phyloP scores from a whole-genome alignment of 35 echinoderm and acorn worm genomes.

The Ophioderma brevispina region DNA sequence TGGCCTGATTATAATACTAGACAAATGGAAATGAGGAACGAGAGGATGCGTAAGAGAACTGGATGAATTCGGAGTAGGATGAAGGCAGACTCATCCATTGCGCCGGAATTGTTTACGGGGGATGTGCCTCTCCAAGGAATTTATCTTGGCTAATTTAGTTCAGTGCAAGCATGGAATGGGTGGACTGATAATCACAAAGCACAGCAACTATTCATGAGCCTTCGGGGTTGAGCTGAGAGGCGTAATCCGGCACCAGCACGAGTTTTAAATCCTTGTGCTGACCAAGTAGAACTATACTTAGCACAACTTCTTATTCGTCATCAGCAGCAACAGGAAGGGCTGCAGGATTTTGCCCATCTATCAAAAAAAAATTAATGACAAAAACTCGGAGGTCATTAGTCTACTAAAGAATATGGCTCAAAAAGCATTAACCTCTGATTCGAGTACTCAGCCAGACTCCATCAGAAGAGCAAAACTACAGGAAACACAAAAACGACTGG shows the following conservation, averaged over 20 bases:
- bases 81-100: background rate
- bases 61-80: background rate
- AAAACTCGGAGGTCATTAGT: background rate
- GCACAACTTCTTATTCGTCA: background rate
- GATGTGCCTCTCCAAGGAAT: background rate
- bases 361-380: background rate
- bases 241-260: background rate
- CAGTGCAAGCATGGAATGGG: background rate
- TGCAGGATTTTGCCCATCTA: background rate
- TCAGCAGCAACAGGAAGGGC: background rate
- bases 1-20: background rate
- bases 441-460: background rate
- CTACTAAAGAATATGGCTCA: background rate
- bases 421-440: background rate
- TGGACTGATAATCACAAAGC: background rate
- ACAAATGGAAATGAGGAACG: background rate
- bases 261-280: background rate
- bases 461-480: background rate
- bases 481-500: background rate
- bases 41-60: background rate
- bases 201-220: background rate
- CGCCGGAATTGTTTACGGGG: background rate
- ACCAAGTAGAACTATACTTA: background rate
- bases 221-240: background rate
- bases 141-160: background rate